Evolutionary conservation across 2,797 vertebrate genomes (phyloP), one percentile per base, ranked within the genome.

Genomic region (Hybognathus amarus): DNA sequence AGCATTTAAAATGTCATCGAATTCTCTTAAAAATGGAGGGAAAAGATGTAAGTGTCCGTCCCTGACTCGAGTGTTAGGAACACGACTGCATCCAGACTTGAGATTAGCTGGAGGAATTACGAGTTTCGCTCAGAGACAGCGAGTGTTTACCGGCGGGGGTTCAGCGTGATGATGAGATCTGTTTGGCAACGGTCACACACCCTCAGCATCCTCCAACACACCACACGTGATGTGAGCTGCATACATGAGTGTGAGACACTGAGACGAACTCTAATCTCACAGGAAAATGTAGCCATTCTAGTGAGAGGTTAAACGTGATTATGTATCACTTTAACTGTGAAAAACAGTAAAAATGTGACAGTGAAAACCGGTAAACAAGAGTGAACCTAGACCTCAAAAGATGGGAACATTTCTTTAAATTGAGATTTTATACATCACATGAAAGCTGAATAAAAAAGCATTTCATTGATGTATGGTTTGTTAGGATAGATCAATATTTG

Each of bases 71-170:
- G 42, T 20, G 38, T 56, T 13, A 30, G 69, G 56, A 52, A 27
- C 56, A 50, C 17, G 8, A 22, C 36, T 59, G 67, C 52, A 70
- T 61, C 38, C 67, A 80, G 52, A 71, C 38, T 3, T n/a, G 79
- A 59, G 79, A 61, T 80, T 27, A 80, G 61, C n/a, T 30, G 70
- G 11, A 74, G 56, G 70, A 52, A 38, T 64, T 36, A 66, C 18
- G 15, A 38, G 70, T 67, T 54, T 30, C 47, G 54, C 27, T 52
- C 6, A 24, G 38, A 61, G 59, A 64, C 38, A 13, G n/a, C 0
- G 5, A 73, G 68, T 20, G 61, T 50, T 74, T 67, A 40, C 30
- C 10, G 10, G 30, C 0, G 17, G n/a, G 11, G 56, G 0, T 27
- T 61, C 4, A 36, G 40, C 5, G 13, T 6, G 15, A 67, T 52